These are phyloP conservation scores for Dromaius novaehollandiae DNA, from an alignment of 2,113 vertebrate species.

Conservation along the genomic window DNA sequence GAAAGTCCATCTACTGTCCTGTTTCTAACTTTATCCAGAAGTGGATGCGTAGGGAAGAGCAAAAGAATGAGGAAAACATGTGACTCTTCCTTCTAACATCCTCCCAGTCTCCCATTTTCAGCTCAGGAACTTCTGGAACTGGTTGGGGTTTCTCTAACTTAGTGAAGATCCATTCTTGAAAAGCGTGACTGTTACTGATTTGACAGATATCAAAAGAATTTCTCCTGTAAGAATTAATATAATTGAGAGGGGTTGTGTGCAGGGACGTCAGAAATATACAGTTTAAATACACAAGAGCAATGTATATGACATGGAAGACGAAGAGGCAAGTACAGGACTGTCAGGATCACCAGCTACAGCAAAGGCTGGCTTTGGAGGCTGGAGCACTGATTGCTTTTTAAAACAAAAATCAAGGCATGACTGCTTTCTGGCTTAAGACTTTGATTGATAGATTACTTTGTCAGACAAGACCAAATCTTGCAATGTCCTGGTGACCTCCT, in stretches of 20 bases:
- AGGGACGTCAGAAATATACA: not conserved
- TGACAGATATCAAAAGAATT: not conserved
- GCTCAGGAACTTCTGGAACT: not conserved
- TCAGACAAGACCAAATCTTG: not conserved
- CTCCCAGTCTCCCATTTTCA: not conserved
- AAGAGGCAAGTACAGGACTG: not conserved
- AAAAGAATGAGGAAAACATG: too few relatives aligned
- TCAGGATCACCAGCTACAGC: not conserved
- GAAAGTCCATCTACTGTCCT: not conserved
- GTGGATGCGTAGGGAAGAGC: not conserved
- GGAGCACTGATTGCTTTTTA: not conserved
- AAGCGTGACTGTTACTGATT: not conserved
- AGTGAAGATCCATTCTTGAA: not conserved
- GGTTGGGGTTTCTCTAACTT: not conserved
- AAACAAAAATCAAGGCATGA: not conserved
- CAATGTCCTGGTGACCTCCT: too few relatives aligned
- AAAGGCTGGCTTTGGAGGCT: not conserved
- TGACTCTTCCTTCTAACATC: not conserved
- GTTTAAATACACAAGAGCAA: not conserved
- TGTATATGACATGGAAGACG: not conserved
- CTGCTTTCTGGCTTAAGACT: not conserved
- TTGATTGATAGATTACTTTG: not conserved
- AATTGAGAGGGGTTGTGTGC: not conserved
- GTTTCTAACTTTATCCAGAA: not conserved
- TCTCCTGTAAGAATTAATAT: not conserved